phyloP scores from a whole-genome alignment of 2,113 vertebrate species.

The Oncorhynchus tshawytscha region DNA sequence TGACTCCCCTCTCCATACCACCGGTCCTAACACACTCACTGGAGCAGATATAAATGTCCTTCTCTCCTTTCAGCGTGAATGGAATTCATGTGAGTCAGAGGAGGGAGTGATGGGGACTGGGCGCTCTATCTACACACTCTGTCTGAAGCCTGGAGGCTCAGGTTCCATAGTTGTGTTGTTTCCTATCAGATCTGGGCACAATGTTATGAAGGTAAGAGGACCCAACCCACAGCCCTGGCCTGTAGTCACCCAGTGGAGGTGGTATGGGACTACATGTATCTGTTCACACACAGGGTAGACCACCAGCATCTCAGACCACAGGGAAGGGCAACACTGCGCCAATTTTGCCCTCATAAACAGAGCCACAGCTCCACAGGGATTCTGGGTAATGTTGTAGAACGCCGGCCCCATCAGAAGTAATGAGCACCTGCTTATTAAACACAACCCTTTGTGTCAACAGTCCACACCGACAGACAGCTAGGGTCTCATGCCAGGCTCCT shows the following conservation, averaged over 20 bases:
- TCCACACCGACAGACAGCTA: constrained; percentile 6
- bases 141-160: constrained; percentile 5
- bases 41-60: neutral
- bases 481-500: constrained; percentile 31
- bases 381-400: constrained; percentile 31
- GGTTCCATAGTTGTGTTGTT: constrained; percentile 2
- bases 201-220: neutral
- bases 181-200: constrained; percentile 2
- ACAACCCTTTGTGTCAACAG: constrained; percentile 32
- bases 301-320: constrained; percentile 46
- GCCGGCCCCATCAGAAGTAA: constrained; percentile 34
- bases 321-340: constrained; percentile 20
- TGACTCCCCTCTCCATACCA: neutral
- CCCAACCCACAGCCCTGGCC: neutral
- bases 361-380: constrained; percentile 23
- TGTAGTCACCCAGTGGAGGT: constrained; percentile 2
- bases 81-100: neutral
- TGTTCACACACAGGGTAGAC: constrained; percentile 22
- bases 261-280: constrained; percentile 20
- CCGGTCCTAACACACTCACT: neutral
- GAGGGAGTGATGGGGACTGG: neutral
- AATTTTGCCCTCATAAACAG: constrained; percentile 39
- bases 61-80: neutral
- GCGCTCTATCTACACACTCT: neutral
- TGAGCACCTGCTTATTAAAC: constrained; percentile 49